Base-by-base conservation (phyloP, 2,888 invertebrate genomes). In the Selenia dentaria region DNA sequence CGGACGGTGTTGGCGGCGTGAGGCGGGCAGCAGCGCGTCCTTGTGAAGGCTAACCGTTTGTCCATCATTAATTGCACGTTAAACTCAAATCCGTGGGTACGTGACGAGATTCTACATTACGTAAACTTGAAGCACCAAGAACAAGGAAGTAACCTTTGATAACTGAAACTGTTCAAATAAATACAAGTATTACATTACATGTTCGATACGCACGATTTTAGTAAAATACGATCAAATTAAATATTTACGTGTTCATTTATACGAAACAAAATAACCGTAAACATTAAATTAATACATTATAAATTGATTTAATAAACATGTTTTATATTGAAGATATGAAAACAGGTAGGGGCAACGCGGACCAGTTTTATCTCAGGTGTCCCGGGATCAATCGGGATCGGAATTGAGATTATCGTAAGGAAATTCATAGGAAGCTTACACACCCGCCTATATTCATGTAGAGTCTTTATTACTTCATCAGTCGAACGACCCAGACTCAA, bases 131-230 rank as follows among this genome's bases (percentile, higher is more conserved):
- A 64, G 62, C 76, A 70, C 70, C 68, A 72, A 70, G 61, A 71
- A 79, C 70, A 66, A 86, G 88, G 88, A 89, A 89, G 74, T 85
- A 82, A 83, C 86, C 85, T 87, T 87, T 84, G 81, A 68, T 79
- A 75, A 69, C 73, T 78, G 78, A 80, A 82, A 79, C 80, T 71
- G 68, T 75, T 76, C 74, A 81, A 78, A 84, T 72, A 82, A 75
- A 83, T 78, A 78, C 73, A 28, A 48, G 74, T 80, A 77, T 79
- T 76, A 70, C 67, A 76, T 76, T 74, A 67, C 56, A 52, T 55
- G 74, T 86, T 83, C 74, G 80, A 69, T 64, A 75, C 77, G 83
- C 85, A 85, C 84, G 84, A 83, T 64, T 81, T 74, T 67, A 44
- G 59, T 63, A 67, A 69, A 58, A 65, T 59, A 50, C 56, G 55